Base-by-base conservation (phyloP, 2,888 invertebrate species). In the Belgica antarctica region DNA sequence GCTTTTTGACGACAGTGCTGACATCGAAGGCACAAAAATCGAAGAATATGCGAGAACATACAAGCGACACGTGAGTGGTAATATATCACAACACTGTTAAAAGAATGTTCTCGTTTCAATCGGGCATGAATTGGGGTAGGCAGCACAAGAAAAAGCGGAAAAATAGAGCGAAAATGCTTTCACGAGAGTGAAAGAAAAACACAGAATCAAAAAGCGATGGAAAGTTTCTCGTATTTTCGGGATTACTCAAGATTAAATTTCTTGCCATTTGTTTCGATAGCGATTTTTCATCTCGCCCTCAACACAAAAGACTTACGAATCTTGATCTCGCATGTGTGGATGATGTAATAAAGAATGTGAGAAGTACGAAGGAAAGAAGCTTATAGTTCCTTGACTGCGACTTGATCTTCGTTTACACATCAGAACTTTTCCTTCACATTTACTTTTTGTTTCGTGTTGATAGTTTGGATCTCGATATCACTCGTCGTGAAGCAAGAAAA, bases 31-130 rank as follows among this genome's bases (percentile, higher is more conserved):
- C 25, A 59, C 4, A 27, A 59, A 59, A n/a, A n/a, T n/a, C n/a
- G n/a, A n/a, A n/a, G n/a, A n/a, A 22, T 4, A 57, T 4, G 22
- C 27, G 25, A 12, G 59, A 59, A 59, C 59, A 27, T 59, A 59
- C 59, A 57, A 52, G 57, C 68, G 68, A 68, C 68, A 68, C 68
- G 68, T 68, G 57, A 68, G 47, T 68, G 68, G 68, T 47, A 57
- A 68, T 68, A 68, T 47, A 28, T 68, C 52, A 68, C 68, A 57
- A 47, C 52, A 28, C 15, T 27, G 59, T 27, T 27, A 59, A 59
- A 46, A 19, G 17, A 52, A 52, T 52, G 52, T 52, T 52, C n/a
- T 59, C 59, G 59, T 27, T 25, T n/a, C 27, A 3, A 27, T 59
- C 59, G 27, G 25, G 59, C 25, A 46, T 15, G 12, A 52, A 19